Evolutionary conservation across 1,140 invertebrate species (phyloP), one percentile per base, ranked within the genome.

Genomic region (Papilio machaon): DNA sequence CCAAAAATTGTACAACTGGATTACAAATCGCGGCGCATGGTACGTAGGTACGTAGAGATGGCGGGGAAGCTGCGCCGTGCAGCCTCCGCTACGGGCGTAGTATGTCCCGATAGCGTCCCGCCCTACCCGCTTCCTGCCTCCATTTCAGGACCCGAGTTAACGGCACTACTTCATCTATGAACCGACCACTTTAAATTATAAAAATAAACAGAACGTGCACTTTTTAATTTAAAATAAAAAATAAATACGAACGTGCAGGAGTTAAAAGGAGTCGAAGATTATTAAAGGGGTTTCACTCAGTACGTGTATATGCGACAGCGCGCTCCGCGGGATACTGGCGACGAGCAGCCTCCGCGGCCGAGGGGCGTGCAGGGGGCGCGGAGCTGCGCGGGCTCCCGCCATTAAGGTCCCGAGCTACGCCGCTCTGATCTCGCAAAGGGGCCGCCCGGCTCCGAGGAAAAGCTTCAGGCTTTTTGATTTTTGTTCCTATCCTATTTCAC

Each of bases 291-390:
- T 85, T 86, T 88, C 30, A 80, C 79, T 83, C 84, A 80, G 88
- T 84, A 88, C 90, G 87, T 92, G 91, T 92, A 82, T 82, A 82
- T 85, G 87, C 91, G 90, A 84, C 82, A 87, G 86, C 90, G 89
- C 91, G 92, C 88, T 87, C 83, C 90, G 92, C 92, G 91, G 87
- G 90, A 90, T 90, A 94, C 92, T 94, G 91, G 86, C 92, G 91
- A 70, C 81, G 82, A 83, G 86, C 92, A 92, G 91, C 92, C 88
- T 91, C 91, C 91, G 82, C 77, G 80, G 43, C 85, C 82, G 86
- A 82, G 84, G 87, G 85, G 90, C 86, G 92, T 89, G 89, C 64
- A 85, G 77, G 83, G 86, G 83, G 84, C 86, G 90, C 87, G 92
- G 90, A 88, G 88, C 92, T 94, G 92, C 92, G 92, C 92, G 89